Evolutionary conservation across 2,888 invertebrate species (phyloP), one percentile per base, ranked within the genome.

Genomic region (Eupithecia inturbata): DNA sequence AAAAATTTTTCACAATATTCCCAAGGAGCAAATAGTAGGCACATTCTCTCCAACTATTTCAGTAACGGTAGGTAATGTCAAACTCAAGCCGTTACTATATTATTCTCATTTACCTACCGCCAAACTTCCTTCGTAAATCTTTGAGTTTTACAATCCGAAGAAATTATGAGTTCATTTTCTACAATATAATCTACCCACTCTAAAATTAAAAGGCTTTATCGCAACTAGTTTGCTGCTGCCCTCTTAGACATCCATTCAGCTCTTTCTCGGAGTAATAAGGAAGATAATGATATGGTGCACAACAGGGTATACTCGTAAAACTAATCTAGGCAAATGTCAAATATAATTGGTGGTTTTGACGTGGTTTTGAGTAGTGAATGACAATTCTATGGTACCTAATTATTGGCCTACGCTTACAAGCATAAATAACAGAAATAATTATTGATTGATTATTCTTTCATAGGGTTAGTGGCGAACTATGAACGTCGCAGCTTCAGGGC

Each of bases 201-300:
- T 64, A 73, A 68, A 73, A 73, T 73, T 68, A 66, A 73, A 71
- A 73, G 68, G 39, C 64, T 60, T 63, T 75, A 73, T 70, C 63
- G 71, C 57, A 73, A 71, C 72, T 73, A 75, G 64, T 41, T 67
- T 49, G 31, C 64, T 66, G 70, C 64, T 75, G 75, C 72, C 72
- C 75, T 72, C 68, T 72, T 22, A 41, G 57, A 10, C 62, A 22
- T 26, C 53, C 33, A 68, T 75, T 71, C 70, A 73, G 36, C 19
- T 31, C 28, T 68, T 36, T 36, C 60, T 41, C 19, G 60, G 60
- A 70, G 70, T 60, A 68, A 57, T 49, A 67, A 53, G 22, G 22
- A 33, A 1, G 22, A 41, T 6, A 66, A 66, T 39, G 31, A 10
- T 22, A 12, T 31, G 64, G 26, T 57, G 57, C 26, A 57, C 26